phyloP scores from a whole-genome alignment of 2,797 vertebrate genomes.

The Apogon hyalosoma region DNA sequence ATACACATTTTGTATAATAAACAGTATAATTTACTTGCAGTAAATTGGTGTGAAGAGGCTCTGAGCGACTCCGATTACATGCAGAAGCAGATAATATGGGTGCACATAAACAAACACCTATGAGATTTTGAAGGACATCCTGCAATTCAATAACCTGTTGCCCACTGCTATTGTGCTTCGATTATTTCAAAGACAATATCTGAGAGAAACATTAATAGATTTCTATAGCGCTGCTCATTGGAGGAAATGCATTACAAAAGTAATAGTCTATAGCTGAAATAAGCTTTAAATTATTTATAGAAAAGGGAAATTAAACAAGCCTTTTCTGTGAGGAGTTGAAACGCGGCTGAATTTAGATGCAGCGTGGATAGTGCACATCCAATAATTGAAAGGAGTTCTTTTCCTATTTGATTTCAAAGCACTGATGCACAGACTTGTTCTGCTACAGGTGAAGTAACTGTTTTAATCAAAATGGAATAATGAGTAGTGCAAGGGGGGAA shows the following conservation, averaged over 20 bases:
- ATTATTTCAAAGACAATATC: slow-evolving; percentile 1
- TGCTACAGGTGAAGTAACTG: slow-evolving; percentile 29
- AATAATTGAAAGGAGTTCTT: slow-evolving; percentile 37
- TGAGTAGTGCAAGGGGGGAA: background rate
- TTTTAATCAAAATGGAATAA: slow-evolving; percentile 32
- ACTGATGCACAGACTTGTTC: slow-evolving; percentile 13
- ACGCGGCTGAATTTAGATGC: slow-evolving; percentile 35
- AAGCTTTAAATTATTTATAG: slow-evolving; percentile 31
- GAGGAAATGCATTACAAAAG: background rate
- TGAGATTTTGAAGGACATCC: background rate
- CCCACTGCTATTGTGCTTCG: background rate
- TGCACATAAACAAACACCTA: background rate
- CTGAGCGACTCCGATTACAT: background rate
- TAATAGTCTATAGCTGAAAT: slow-evolving; percentile 17
- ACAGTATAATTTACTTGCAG: background rate
- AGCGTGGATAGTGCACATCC: slow-evolving; percentile 13
- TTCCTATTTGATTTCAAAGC: slow-evolving; percentile 39
- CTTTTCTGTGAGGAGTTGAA: slow-evolving; percentile 19
- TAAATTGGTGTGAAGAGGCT: slow-evolving; percentile 2
- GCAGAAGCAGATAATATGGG: background rate
- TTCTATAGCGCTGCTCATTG: background rate
- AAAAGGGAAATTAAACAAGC: slow-evolving; percentile 18
- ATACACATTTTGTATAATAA: background rate
- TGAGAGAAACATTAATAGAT: slow-evolving; percentile 4
- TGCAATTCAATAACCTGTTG: background rate